These are phyloP conservation scores for Scolopax mira DNA, from an alignment of 2,113 vertebrate genomes.

Conservation along the genomic window DNA sequence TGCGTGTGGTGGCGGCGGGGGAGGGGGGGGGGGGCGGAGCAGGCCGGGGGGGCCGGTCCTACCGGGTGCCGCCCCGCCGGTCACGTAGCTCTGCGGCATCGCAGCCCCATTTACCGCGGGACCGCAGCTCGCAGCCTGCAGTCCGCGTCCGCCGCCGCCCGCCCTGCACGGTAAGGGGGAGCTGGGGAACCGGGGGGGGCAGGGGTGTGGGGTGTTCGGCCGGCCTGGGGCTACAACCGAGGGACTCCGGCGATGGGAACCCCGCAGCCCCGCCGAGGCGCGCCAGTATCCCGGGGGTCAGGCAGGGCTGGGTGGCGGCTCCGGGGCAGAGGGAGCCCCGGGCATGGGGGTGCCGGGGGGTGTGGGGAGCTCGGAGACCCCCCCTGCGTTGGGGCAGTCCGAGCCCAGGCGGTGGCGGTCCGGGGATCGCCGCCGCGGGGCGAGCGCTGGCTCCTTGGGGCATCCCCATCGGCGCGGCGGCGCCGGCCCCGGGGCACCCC, in stretches of 20 bases:
- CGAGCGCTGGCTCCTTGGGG: background rate
- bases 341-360: background rate
- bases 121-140: background rate
- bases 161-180: background rate
- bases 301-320: background rate
- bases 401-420: background rate
- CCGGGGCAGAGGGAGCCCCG: background rate
- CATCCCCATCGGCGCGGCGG: background rate
- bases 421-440: background rate
- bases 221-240: background rate
- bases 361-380: background rate
- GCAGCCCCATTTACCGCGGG: constrained; percentile 30
- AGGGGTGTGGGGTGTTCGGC: no score
- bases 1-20: background rate
- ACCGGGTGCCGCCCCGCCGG: constrained; percentile 4
- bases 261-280: background rate
- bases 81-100: constrained; percentile 18
- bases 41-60: background rate
- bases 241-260: background rate
- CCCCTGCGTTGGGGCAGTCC: background rate
- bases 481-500: background rate
- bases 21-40: background rate
- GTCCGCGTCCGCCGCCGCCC: background rate
- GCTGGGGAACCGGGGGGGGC: background rate
- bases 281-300: background rate